Evolutionary conservation across 2,797 vertebrate genomes (phyloP).

Genomic region (Molossus alvarezi): DNA sequence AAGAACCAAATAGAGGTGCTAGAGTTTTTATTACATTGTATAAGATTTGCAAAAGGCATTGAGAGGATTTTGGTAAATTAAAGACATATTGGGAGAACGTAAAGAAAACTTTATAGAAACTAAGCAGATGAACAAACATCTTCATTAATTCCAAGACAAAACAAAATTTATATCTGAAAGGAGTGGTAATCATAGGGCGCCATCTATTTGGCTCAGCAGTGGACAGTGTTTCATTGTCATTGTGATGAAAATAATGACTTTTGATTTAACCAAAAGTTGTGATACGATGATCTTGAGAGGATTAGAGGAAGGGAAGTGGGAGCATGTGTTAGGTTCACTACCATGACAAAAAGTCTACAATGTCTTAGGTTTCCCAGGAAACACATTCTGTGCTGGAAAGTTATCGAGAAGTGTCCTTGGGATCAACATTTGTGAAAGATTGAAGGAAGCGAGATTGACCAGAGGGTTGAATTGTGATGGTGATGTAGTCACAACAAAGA

Average conservation of each 20-base stretch:
- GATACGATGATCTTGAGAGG: background rate
- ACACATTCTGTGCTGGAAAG: background rate
- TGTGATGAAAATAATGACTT: background rate
- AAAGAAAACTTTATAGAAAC: constrained; percentile 2
- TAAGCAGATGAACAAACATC: background rate
- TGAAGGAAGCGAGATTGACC: background rate
- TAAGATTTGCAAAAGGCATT: background rate
- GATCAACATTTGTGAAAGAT: background rate
- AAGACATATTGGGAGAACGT: background rate
- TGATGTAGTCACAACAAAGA: background rate
- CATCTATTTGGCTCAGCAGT: background rate
- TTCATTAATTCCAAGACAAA: constrained; percentile 24
- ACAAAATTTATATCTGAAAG: background rate
- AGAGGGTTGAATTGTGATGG: background rate
- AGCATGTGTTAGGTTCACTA: background rate
- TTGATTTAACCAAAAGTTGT: background rate
- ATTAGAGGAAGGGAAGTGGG: background rate
- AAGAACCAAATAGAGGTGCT: background rate
- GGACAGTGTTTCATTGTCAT: background rate
- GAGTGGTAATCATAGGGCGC: background rate
- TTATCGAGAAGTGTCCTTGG: background rate
- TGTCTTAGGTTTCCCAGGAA: background rate
- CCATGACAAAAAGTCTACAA: background rate
- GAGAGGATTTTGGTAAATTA: background rate
- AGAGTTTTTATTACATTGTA: background rate